phyloP scores from a whole-genome alignment of 1,140 invertebrate species.

The Bicyclus anynana region DNA sequence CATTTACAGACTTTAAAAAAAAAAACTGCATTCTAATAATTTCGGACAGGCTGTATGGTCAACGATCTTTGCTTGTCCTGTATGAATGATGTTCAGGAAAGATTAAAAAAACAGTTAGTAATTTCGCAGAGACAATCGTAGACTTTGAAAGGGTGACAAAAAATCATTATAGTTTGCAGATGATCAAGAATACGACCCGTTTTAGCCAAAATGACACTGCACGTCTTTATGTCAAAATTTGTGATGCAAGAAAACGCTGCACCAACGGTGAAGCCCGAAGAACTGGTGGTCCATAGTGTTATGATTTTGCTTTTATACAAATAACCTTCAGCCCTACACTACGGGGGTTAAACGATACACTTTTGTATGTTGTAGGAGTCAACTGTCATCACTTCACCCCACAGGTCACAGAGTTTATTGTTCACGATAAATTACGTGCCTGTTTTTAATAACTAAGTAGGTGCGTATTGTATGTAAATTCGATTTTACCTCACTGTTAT shows the following conservation, averaged over 20 bases:
- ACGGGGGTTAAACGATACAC: conserved; percentile 65
- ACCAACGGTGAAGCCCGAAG: not conserved
- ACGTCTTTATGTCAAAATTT: not conserved
- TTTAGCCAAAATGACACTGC: no score
- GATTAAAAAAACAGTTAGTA: no score
- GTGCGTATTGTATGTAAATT: conserved; percentile 39
- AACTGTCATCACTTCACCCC: conserved; percentile 36
- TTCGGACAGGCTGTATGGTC: no score
- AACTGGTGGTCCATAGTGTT: conserved; percentile 7
- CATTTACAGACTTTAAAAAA: no score
- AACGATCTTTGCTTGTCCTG: no score
- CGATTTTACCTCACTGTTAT: not conserved
- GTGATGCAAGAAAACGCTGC: not conserved
- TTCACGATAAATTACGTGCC: conserved; percentile 44
- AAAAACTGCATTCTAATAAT: no score
- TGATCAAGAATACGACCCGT: no score
- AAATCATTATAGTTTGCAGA: no score
- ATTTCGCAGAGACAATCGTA: no score
- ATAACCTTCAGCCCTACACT: conserved; percentile 66
- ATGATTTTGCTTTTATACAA: conserved; percentile 57
- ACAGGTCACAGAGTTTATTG: conserved; percentile 48
- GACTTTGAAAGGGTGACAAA: no score
- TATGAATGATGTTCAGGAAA: no score
- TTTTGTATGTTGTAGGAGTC: conserved; percentile 39
- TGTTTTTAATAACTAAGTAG: conserved; percentile 25